A percentile compares a stretch with the other conserved stretches of the same genome.
Conservation (phyloP, 2,888 invertebrate genomes). For the Ptychoptera contaminata region DNA sequence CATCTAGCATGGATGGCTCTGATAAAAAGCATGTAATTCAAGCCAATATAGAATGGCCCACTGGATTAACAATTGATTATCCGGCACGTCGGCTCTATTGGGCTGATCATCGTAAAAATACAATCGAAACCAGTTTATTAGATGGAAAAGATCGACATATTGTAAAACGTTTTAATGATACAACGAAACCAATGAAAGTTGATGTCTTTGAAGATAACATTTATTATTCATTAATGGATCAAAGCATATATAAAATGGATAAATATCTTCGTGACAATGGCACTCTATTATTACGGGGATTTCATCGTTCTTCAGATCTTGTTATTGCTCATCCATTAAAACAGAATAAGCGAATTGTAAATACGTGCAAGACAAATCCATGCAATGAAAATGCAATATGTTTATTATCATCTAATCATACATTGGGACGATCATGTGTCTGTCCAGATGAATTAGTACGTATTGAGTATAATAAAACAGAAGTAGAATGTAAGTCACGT, state of each 20-base stretch:
- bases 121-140: slow-evolving; percentile 49
- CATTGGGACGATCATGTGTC: slow-evolving; percentile 32
- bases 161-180: slow-evolving; percentile 36
- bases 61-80: slow-evolving; percentile 59
- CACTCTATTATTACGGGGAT: slow-evolving; percentile 37
- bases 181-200: slow-evolving; percentile 48
- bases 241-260: slow-evolving; percentile 44
- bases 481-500: slow-evolving; percentile 21
- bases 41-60: slow-evolving; percentile 51
- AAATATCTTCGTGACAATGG: slow-evolving; percentile 47
- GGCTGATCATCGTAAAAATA: slow-evolving; percentile 64
- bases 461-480: slow-evolving; percentile 11
- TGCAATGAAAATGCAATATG: slow-evolving; percentile 48
- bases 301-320: slow-evolving; percentile 44
- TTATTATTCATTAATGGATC: slow-evolving; percentile 48
- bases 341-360: slow-evolving; percentile 37
- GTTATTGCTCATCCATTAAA: slow-evolving; percentile 50
- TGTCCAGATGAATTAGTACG: slow-evolving; percentile 39
- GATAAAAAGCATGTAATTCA: slow-evolving; percentile 39
- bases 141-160: slow-evolving; percentile 51
- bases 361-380: slow-evolving; percentile 41
- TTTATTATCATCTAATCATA: slow-evolving; percentile 33
- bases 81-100: slow-evolving; percentile 64
- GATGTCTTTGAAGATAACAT: slow-evolving; percentile 59
- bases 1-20: slow-evolving; percentile 48